Evolutionary conservation across 2,113 vertebrate species (phyloP), one percentile per base, ranked within the genome.

Genomic region (Enhydra lutris): DNA sequence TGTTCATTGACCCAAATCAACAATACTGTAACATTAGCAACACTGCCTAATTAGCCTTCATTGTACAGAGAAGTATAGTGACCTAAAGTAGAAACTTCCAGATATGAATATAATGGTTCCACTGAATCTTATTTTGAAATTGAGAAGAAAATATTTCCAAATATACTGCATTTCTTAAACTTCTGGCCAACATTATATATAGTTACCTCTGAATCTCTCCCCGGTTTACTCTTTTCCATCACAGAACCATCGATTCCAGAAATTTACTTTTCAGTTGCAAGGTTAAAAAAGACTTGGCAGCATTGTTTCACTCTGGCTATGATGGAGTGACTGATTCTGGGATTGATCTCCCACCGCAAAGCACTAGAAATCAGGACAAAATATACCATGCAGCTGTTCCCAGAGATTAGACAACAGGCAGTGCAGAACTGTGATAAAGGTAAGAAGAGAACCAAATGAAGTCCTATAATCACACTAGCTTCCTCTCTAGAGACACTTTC

Each of bases 231-330:
- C 26, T n/a, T 3, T 50, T 57, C 76, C 50, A 61, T 23, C 45
- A 29, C 0, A 88, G 73, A 89, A 63, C 24, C 47, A 83, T 36
- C 7, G 14, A 63, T 29, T 69, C 45, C 59, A 45, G 67, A 65
- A 95, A n/a, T 85, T 89, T 14, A 17, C 50, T 91, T 73, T 82
- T 94, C 80, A 39, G 90, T 78, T 78, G 76, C 45, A 93, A 71
- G 55, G 36, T 82, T 92, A 76, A 45, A 71, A 57, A 69, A 69
- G 18, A 36, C 6, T 57, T 63, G 47, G 59, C 57, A 83, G 89
- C 15, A 50, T 65, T 34, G 79, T 71, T 93, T 57, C 12, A 39
- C 36, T 59, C 36, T 59, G 29, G 61, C 50, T 89, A 10, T 14
- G 18, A 76, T 2, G 14, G 83, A 57, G n/a, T 18, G 39, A 52